Conservation (phyloP, 1,140 invertebrate species). For the Mylabris phalerata region DNA sequence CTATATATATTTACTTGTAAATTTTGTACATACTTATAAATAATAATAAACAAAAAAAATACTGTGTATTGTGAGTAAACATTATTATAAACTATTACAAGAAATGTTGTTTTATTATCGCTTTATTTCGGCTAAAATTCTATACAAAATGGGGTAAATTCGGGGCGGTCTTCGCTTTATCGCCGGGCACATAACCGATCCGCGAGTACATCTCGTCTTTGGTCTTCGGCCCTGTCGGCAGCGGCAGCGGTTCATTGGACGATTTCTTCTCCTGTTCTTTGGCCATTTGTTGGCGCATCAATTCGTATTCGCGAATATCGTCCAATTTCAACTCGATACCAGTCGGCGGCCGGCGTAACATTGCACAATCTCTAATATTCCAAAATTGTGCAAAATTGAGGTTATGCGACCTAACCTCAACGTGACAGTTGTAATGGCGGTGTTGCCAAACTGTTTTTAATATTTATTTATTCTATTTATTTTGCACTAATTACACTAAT, state of each 20-base stretch:
- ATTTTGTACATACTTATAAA: conserved; percentile 43
- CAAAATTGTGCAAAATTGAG: too few relatives aligned
- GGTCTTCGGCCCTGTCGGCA: conserved; percentile 43
- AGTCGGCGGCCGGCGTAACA: conserved; percentile 70
- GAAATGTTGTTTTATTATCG: conserved; percentile 22
- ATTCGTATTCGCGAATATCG: conserved; percentile 68
- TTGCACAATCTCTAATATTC: conserved; percentile 29
- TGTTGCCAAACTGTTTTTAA: too few relatives aligned
- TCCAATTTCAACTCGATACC: conserved; percentile 69
- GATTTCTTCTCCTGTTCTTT: conserved; percentile 48
- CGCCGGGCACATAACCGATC: conserved; percentile 50
- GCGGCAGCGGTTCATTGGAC: conserved; percentile 43
- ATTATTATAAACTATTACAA: conserved; percentile 45
- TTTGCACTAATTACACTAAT: too few relatives aligned
- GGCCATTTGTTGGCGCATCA: conserved; percentile 44
- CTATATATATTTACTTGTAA: conserved; percentile 43
- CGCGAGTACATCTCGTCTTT: conserved; percentile 58
- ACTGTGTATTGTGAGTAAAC: conserved; percentile 45
- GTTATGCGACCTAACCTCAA: too few relatives aligned
- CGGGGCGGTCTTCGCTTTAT: neutral
- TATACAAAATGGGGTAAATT: neutral
- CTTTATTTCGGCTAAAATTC: neutral
- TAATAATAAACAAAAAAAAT: conserved; percentile 22
- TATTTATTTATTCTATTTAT: too few relatives aligned
- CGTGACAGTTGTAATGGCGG: too few relatives aligned